Evolutionary conservation across 2,113 vertebrate species (phyloP).

Genomic region (Stigmatopora argus): DNA sequence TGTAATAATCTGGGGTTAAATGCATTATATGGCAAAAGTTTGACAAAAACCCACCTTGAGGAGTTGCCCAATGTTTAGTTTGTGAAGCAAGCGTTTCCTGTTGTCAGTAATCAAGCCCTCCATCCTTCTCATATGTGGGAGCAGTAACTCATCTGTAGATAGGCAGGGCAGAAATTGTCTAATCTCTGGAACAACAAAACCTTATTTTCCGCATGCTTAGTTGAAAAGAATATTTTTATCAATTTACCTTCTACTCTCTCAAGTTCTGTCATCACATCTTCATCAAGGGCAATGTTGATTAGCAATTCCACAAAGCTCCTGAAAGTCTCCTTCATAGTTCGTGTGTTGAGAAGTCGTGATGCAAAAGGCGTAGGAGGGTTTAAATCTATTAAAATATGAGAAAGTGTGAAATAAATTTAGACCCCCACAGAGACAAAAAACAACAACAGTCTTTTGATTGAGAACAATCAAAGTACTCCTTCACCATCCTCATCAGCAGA

Average conservation of each 20-base stretch:
- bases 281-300: slow-evolving; percentile 85
- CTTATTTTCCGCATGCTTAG: neutral
- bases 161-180: neutral
- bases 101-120: slow-evolving; percentile 94
- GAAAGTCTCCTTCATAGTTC: slow-evolving; percentile 97
- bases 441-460: neutral
- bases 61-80: slow-evolving; percentile 83
- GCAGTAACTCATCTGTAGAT: slow-evolving; percentile 83
- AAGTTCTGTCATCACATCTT: slow-evolving; percentile 83
- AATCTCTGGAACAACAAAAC: neutral
- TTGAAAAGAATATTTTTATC: neutral
- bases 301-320: slow-evolving; percentile 94
- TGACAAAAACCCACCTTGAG: slow-evolving; percentile 78
- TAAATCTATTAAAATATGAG: slow-evolving; percentile 64
- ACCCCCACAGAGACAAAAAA: neutral
- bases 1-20: neutral
- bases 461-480: slow-evolving; percentile 49
- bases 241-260: slow-evolving; percentile 86
- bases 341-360: slow-evolving; percentile 86
- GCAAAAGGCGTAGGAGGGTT: slow-evolving; percentile 79
- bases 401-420: neutral
- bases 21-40: neutral
- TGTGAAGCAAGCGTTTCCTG: slow-evolving; percentile 86
- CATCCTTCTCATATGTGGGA: slow-evolving; percentile 94
- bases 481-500: slow-evolving; percentile 82